Conservation (phyloP, 2,113 vertebrate species). For the Cyphomyrus plagiostoma region DNA sequence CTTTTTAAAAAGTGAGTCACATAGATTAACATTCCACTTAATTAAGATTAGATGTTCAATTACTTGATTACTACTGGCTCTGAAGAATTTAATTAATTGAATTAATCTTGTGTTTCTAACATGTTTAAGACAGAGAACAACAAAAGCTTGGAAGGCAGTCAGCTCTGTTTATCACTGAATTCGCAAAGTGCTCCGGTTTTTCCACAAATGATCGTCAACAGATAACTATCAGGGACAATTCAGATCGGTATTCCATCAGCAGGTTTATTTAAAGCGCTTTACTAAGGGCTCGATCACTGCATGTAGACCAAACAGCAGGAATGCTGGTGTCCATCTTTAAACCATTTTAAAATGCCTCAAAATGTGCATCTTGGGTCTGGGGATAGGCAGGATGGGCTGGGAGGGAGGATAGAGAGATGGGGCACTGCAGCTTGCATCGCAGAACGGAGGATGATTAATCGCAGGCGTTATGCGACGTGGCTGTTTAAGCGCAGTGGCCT, state of each 20-base stretch:
- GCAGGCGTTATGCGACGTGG: neutral
- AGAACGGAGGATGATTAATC: neutral
- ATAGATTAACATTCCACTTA: constrained; percentile 9
- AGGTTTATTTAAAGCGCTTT: neutral
- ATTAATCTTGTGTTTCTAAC: constrained; percentile 5
- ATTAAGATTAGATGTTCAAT: constrained; percentile 19
- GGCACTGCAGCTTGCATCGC: neutral
- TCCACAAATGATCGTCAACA: neutral
- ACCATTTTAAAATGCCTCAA: neutral
- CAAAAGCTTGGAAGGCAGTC: neutral
- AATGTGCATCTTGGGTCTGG: neutral
- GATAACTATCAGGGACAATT: neutral
- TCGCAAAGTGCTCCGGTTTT: neutral
- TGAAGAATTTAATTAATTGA: constrained; percentile 3
- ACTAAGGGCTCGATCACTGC: neutral
- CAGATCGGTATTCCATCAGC: constrained; percentile 6
- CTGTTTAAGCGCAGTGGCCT: neutral
- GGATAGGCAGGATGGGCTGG: neutral
- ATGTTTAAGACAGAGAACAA: constrained; percentile 1
- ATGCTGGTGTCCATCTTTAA: neutral
- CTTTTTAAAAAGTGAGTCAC: neutral
- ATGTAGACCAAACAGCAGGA: neutral
- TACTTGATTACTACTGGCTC: constrained; percentile 4
- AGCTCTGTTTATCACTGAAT: neutral
- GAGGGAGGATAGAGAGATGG: neutral